Conservation (phyloP, 2,113 vertebrate genomes). For the Erythrocercus mccallii region DNA sequence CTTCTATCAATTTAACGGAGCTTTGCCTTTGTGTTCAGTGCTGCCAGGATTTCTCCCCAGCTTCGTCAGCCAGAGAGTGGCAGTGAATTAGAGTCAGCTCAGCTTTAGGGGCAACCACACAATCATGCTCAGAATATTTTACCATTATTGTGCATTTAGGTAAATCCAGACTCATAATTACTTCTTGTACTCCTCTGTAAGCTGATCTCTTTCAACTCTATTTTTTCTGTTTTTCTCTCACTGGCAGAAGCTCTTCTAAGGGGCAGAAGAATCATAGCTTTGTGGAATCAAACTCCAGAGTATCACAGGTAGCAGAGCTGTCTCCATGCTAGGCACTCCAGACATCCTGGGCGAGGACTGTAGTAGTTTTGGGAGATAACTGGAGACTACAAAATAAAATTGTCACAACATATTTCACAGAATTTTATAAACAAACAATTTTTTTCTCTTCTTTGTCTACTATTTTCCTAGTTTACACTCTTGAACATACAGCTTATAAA, state of each 20-base stretch:
- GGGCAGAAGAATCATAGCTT: background rate
- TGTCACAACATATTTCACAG: background rate
- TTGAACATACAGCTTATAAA: background rate
- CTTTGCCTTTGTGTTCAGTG: background rate
- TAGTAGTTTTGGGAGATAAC: background rate
- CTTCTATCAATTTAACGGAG: background rate
- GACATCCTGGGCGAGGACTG: background rate
- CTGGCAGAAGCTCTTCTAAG: background rate
- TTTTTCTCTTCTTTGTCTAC: background rate
- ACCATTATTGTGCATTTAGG: background rate
- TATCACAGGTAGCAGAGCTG: background rate
- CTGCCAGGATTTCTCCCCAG: background rate
- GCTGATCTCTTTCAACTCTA: background rate
- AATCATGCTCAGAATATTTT: background rate
- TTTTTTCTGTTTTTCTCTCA: background rate
- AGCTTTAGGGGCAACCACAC: background rate
- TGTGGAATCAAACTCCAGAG: background rate
- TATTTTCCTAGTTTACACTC: background rate
- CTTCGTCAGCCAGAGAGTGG: background rate
- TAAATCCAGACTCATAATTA: background rate
- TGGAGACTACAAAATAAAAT: background rate
- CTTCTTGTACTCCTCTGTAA: background rate
- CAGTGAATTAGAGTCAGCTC: background rate
- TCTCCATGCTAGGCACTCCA: background rate
- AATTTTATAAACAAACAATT: background rate